These are phyloP conservation scores for Cyrtonyx montezumae DNA, from an alignment of 2,113 vertebrate species.

Conservation along the genomic window DNA sequence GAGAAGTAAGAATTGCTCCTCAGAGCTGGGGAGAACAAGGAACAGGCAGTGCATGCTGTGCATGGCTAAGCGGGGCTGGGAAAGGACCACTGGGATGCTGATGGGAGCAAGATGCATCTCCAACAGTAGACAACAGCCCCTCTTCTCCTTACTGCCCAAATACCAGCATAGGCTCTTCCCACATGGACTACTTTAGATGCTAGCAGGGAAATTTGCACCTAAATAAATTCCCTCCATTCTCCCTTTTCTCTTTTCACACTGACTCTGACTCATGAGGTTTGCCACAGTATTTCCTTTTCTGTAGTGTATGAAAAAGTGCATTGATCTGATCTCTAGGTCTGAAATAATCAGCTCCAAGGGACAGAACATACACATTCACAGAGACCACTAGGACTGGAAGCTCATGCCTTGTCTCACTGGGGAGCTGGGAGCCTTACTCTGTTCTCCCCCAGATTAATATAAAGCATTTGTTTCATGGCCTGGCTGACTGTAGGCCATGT, in stretches of 20 bases:
- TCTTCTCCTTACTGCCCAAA: neutral
- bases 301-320: neutral
- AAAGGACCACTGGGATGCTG: neutral
- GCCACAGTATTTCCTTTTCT: neutral
- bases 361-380: neutral
- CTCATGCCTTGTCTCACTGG: rapidly evolving
- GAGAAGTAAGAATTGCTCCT: neutral
- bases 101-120: neutral
- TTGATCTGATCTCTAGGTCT: neutral
- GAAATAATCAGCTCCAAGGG: neutral
- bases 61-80: rapidly evolving
- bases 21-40: neutral
- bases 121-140: rapidly evolving
- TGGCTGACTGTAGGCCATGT: neutral
- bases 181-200: rapidly evolving
- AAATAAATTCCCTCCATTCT: neutral
- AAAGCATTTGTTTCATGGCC: neutral
- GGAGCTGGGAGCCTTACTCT: neutral
- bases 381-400: neutral
- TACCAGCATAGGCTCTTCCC: neutral
- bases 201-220: neutral
- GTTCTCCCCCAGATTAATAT: neutral
- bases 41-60: rapidly evolving
- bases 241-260: neutral
- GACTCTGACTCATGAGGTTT: neutral